Base-by-base conservation (phyloP, 2,113 vertebrate species). In the Hassar affinis region DNA sequence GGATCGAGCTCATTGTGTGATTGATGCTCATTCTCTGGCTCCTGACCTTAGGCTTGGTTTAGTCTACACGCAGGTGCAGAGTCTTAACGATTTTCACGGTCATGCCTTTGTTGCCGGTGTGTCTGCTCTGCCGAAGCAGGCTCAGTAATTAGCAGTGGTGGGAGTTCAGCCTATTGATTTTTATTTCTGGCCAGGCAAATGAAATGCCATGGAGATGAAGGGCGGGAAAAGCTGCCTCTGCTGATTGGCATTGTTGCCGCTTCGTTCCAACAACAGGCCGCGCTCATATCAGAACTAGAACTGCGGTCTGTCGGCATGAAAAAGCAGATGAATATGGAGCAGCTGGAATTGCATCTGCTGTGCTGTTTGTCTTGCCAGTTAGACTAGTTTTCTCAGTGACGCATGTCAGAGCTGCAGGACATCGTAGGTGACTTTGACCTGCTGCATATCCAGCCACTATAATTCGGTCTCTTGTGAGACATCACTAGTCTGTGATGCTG, bases 131-230 rank as follows among this genome's bases (percentile, higher is more conserved):
- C 89, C 88, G 71, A 85, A 85, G 88, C 57, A 82, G 82, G 42
- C 86, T 85, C 88, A 83, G 88, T 91, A 93, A 92, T 93, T 92
- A 91, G 88, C 89, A 84, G 84, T 84, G 87, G 89, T 88, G 89
- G 89, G 81, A 85, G 76, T 86, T 87, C 79, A 90, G 82, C 78
- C 52, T 88, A 91, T 93, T 88, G 92, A 94, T 93, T 92, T 92
- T 81, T 89, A 33, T 88, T 85, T 76, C 66, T 83, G 54, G 22
- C 81, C 82, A 78, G 82, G 85, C 80, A 80, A 61, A 88, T 88
- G 81, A 92, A 92, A 92, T 91, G 87, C 84, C 88, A 89, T 84
- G 86, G 89, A 86, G 85, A 78, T 64, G 79, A 90, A 80, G 74
- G 80, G 84, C 79, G 74, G 69, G 74, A 82, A 87, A 87, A 78